Conservation (phyloP, 2,888 invertebrate species). For the Zygogramma bicolorata region DNA sequence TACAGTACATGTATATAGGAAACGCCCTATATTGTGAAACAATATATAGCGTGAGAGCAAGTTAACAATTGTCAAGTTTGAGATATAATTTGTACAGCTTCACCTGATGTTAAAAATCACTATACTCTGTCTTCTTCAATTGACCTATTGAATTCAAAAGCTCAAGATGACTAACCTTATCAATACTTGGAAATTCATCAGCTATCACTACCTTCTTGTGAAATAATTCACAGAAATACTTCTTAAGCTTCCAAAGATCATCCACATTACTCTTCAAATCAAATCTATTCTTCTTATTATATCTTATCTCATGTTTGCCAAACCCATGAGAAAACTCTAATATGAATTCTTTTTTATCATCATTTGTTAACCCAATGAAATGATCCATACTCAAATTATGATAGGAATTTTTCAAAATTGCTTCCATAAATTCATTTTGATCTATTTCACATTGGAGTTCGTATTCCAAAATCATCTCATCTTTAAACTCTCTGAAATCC, state of each 20-base stretch:
- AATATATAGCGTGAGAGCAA: too few species aligned
- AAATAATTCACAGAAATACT: conserved; percentile 50
- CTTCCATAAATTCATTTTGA: conserved; percentile 51
- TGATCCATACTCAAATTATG: conserved; percentile 56
- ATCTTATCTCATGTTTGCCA: conserved; percentile 47
- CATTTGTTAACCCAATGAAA: conserved; percentile 51
- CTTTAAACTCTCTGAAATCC: conserved; percentile 29
- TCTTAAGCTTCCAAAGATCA: conserved; percentile 53
- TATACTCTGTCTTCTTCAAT: too few species aligned
- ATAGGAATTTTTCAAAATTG: conserved; percentile 57
- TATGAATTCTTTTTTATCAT: conserved; percentile 43
- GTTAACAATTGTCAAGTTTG: too few species aligned
- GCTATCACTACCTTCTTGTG: conserved; percentile 3
- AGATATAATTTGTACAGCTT: too few species aligned
- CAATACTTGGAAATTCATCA: conserved; percentile 10
- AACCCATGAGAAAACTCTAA: conserved; percentile 47
- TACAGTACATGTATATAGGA: too few species aligned
- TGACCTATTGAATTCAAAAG: too few species aligned
- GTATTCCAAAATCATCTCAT: conserved; percentile 46
- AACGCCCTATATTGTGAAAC: too few species aligned
- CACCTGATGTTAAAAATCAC: too few species aligned
- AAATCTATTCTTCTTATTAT: conserved; percentile 48
- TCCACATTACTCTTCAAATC: conserved; percentile 48
- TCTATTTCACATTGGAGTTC: conserved; percentile 49
- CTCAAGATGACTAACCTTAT: conserved; percentile 30